Evolutionary conservation across 2,888 invertebrate genomes (phyloP).

Genomic region (Antheraea assamensis): DNA sequence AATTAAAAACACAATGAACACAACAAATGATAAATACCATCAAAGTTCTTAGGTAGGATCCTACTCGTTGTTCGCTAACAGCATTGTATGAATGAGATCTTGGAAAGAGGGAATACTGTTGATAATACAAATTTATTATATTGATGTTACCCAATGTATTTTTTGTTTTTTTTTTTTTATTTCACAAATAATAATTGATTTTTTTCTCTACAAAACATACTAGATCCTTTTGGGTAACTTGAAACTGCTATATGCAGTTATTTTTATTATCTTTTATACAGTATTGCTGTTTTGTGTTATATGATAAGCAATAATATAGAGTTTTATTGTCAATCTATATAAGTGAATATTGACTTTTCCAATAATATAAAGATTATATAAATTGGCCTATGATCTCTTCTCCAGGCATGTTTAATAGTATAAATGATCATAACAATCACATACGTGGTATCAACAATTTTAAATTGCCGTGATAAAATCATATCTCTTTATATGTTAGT

Average conservation of each 20-base stretch:
- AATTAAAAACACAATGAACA: constrained; percentile 22
- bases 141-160: constrained; percentile 31
- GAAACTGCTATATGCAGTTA: too few species aligned
- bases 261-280: too few species aligned
- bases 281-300: not conserved
- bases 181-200: too few species aligned
- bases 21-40: constrained; percentile 71
- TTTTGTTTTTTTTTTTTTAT: not conserved
- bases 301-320: too few species aligned
- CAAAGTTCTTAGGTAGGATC: constrained; percentile 74
- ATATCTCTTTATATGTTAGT: not conserved
- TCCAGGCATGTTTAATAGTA: not conserved
- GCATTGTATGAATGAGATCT: constrained; percentile 78
- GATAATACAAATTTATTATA: constrained; percentile 52
- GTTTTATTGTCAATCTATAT: too few species aligned
- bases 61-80: constrained; percentile 75
- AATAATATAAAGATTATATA: too few species aligned
- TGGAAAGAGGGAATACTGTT: constrained; percentile 74
- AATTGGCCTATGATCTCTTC: not conserved
- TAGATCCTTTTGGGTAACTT: not conserved
- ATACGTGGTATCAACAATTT: not conserved
- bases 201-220: too few species aligned
- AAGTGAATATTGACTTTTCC: too few species aligned
- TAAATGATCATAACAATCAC: not conserved
- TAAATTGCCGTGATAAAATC: not conserved